These are phyloP conservation scores for Acropora tenuis DNA, from an alignment of 64 coral and sea anemone genomes.

Conservation along the genomic window DNA sequence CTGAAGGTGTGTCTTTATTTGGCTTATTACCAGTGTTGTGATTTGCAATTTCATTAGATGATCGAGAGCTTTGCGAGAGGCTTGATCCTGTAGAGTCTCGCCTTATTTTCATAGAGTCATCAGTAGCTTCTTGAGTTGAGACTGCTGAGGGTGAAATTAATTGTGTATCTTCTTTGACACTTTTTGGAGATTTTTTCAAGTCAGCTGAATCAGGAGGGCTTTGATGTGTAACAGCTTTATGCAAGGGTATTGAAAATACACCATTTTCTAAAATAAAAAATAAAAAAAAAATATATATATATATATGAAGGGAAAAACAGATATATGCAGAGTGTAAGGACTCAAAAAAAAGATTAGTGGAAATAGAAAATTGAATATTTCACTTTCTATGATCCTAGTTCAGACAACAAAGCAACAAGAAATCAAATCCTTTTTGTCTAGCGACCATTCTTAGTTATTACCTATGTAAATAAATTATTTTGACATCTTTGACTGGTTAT, in stretches of 20 bases:
- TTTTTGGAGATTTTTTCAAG: slow-evolving; percentile 32
- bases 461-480: no score
- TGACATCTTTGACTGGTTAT: no score
- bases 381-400: no score
- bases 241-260: slow-evolving; percentile 89
- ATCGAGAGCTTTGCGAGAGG: slow-evolving; percentile 69
- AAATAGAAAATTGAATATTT: no score
- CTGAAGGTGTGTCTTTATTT: slow-evolving; percentile 50
- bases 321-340: no score
- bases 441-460: no score
- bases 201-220: slow-evolving; percentile 23
- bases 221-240: slow-evolving; percentile 74
- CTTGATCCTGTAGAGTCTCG: slow-evolving; percentile 83
- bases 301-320: not conserved
- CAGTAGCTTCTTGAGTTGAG: slow-evolving; percentile 26
- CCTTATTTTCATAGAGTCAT: slow-evolving; percentile 64
- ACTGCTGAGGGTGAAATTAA: slow-evolving; percentile 5
- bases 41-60: slow-evolving; percentile 57
- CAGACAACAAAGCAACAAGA: no score
- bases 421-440: no score
- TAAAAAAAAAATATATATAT: not conserved
- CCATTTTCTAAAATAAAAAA: slow-evolving; percentile 67
- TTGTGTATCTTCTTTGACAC: slow-evolving; percentile 23
- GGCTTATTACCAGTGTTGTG: slow-evolving; percentile 36
- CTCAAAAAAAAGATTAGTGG: no score